Percentiles rank a stretch among this genome's conserved stretches.
Evolutionary conservation across 2,797 vertebrate species (phyloP).

Genomic region (Leuciscus waleckii): DNA sequence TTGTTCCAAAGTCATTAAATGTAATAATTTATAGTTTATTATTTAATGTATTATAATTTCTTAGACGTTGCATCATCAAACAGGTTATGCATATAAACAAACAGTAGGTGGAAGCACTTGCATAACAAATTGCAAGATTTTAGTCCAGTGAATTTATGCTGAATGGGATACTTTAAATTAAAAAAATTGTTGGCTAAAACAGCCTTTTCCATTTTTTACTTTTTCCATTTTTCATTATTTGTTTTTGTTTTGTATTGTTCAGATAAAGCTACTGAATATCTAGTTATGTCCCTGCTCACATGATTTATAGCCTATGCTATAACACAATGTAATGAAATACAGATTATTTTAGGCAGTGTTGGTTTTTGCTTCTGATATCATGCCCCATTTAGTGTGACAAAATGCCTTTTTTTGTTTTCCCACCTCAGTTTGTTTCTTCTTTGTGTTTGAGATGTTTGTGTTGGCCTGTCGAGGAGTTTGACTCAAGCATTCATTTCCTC

Average conservation of each 20-base stretch:
- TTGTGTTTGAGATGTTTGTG: slow-evolving; percentile 3
- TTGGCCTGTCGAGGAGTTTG: slow-evolving; percentile 7
- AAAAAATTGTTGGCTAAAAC: not conserved
- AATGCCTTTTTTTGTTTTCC: not conserved
- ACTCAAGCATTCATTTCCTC: not conserved
- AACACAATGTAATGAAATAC: not conserved
- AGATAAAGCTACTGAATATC: not conserved
- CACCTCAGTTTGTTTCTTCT: not conserved
- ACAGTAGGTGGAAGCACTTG: slow-evolving; percentile 33
- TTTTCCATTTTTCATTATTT: too few relatives aligned
- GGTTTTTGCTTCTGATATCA: not conserved
- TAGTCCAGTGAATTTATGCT: not conserved
- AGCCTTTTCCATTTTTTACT: not conserved
- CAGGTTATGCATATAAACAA: not conserved
- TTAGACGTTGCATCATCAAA: not conserved
- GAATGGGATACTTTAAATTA: not conserved
- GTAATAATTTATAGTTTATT: not conserved
- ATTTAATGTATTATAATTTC: not conserved
- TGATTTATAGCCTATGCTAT: not conserved
- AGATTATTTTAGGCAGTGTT: not conserved
- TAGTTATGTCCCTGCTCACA: not conserved
- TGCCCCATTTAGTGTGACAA: not conserved
- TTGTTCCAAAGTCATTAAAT: not conserved
- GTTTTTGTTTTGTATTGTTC: not conserved
- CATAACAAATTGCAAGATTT: not conserved